phyloP scores from a whole-genome alignment of 2,888 invertebrate genomes.

The Lepidochrysops patricia region DNA sequence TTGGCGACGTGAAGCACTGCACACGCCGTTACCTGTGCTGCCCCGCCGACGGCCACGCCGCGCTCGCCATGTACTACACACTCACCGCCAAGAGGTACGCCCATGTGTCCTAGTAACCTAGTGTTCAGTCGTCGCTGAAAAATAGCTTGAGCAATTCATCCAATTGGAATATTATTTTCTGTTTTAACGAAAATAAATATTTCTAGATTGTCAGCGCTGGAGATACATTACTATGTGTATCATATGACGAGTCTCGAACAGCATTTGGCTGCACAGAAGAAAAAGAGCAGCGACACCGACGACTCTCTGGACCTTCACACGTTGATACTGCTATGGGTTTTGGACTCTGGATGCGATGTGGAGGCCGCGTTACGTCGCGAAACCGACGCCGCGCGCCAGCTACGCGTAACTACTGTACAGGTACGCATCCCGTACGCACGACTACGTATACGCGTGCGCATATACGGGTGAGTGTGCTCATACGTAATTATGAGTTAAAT shows the following conservation, averaged over 20 bases:
- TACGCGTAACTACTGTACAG: constrained; percentile 28
- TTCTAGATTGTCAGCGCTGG: constrained; percentile 78
- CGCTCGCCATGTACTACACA: constrained; percentile 88
- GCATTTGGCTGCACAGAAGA: constrained; percentile 70
- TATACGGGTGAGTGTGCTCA: background rate
- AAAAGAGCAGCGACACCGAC: constrained; percentile 38
- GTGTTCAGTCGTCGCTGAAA: too few species aligned
- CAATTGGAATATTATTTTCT: background rate
- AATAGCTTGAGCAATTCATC: too few species aligned
- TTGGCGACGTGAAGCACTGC: constrained; percentile 97
- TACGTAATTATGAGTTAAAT: too few species aligned
- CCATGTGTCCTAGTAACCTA: too few species aligned
- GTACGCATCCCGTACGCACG: constrained; percentile 18
- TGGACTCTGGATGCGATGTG: constrained; percentile 79
- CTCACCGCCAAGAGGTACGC: constrained; percentile 75
- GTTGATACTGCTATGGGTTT: constrained; percentile 83
- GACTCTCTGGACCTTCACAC: constrained; percentile 77
- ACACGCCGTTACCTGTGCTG: constrained; percentile 94
- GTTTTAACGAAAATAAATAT: constrained; percentile 15
- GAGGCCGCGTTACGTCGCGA: constrained; percentile 70
- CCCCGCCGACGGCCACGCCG: constrained; percentile 90
- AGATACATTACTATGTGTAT: constrained; percentile 83
- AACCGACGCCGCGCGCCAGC: constrained; percentile 34
- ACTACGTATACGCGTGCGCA: background rate
- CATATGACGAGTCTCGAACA: constrained; percentile 81